Conservation (phyloP, 1,140 invertebrate species). For the Brachionus paranguensis region DNA sequence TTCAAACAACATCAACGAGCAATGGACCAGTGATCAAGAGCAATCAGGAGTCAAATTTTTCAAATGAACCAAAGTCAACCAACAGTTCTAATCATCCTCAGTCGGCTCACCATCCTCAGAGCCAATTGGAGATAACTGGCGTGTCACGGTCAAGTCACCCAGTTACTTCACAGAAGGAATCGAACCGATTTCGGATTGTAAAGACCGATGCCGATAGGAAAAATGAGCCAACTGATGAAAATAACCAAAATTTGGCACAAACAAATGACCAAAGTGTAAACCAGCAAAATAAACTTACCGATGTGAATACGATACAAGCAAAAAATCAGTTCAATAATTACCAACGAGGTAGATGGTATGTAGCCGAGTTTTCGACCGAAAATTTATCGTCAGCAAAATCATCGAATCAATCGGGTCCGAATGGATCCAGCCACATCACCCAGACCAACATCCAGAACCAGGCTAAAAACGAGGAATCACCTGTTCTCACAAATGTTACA, state of each 20-base stretch:
- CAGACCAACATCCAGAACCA: background rate
- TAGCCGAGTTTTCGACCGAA: background rate
- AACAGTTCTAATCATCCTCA: background rate
- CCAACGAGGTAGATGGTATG: slow-evolving; percentile 24
- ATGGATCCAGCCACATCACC: background rate
- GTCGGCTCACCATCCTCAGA: background rate
- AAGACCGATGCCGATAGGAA: slow-evolving; percentile 30
- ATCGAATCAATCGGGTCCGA: background rate
- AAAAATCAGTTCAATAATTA: background rate
- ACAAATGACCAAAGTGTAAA: background rate
- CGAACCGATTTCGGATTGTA: slow-evolving; percentile 25
- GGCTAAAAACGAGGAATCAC: background rate
- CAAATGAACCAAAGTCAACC: background rate
- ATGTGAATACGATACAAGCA: background rate
- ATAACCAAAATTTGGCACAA: background rate
- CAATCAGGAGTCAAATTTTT: background rate
- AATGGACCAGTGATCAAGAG: slow-evolving; percentile 20
- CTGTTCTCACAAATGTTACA: background rate
- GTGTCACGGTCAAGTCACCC: background rate
- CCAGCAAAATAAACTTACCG: background rate
- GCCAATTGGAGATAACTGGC: slow-evolving; percentile 35
- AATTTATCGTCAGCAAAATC: background rate
- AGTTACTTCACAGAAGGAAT: background rate
- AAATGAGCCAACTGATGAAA: background rate
- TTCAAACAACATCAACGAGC: slow-evolving; percentile 5